phyloP scores from a whole-genome alignment of 2,113 vertebrate genomes.

The Aldabrachelys gigantea region DNA sequence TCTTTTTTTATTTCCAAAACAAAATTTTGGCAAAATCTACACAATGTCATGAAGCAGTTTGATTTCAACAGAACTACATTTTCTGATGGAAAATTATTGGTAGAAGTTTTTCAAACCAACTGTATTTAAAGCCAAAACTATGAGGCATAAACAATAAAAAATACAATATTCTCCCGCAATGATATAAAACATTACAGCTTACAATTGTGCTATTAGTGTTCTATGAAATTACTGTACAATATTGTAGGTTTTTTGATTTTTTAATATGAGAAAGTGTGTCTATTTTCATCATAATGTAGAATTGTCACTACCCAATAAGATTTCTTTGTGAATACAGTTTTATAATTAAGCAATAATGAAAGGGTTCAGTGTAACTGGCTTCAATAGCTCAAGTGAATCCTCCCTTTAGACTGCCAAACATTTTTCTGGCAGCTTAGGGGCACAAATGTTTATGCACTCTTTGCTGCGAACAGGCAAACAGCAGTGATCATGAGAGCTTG shows the following conservation, averaged over 20 bases:
- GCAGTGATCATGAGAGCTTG: background rate
- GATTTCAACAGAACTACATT: rapidly evolving
- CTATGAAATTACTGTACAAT: background rate
- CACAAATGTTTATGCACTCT: background rate
- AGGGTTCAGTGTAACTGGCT: background rate
- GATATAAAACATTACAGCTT: background rate
- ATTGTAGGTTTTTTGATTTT: background rate
- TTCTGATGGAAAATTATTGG: background rate
- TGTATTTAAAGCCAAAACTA: rapidly evolving
- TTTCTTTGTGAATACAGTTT: background rate
- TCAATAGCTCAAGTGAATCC: background rate
- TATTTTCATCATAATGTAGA: background rate
- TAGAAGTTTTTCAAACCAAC: background rate
- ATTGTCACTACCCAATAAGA: background rate
- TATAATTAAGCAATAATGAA: background rate
- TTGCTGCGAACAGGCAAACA: background rate
- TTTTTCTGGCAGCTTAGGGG: background rate
- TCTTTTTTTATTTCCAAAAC: background rate
- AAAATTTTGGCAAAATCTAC: background rate
- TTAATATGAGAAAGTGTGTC: background rate
- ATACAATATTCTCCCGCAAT: background rate
- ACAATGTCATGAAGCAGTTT: background rate
- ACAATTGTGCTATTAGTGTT: background rate
- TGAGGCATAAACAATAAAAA: rapidly evolving
- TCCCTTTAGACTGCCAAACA: background rate